These are phyloP conservation scores for Malacoctenus gilli DNA, from an alignment of 2,797 vertebrate species.

Conservation along the genomic window DNA sequence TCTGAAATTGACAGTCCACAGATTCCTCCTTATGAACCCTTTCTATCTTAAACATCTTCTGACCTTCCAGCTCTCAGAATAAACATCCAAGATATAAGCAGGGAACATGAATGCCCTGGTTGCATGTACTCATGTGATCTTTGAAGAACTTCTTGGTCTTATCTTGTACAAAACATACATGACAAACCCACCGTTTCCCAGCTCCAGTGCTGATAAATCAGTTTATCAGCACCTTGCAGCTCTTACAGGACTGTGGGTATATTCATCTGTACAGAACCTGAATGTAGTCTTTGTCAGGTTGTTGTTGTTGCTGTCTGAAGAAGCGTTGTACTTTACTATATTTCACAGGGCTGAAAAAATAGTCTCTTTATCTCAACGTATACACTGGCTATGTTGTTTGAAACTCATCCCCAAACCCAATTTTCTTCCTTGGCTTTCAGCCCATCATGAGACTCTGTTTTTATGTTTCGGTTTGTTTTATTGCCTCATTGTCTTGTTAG, in stretches of 20 bases:
- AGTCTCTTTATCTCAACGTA: not conserved
- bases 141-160: not conserved
- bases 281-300: not conserved
- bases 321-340: not conserved
- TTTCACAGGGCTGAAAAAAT: not conserved
- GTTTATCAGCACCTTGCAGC: conserved; percentile 9
- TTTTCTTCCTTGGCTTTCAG: no score
- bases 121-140: conserved; percentile 11
- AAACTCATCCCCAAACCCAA: no score
- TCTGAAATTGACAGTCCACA: conserved; percentile 1
- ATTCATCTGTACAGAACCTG: not conserved
- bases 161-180: conserved; percentile 25
- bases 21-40: not conserved
- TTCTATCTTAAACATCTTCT: not conserved
- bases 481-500: no score
- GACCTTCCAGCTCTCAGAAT: not conserved
- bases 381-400: no score
- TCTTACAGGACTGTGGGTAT: not conserved
- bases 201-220: conserved; percentile 18
- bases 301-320: not conserved
- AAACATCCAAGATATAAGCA: not conserved
- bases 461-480: no score
- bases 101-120: not conserved
- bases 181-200: conserved; percentile 12
- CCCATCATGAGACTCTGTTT: no score